These are phyloP conservation scores for Gallinago media DNA, from an alignment of 2,113 vertebrate genomes.

Conservation along the genomic window DNA sequence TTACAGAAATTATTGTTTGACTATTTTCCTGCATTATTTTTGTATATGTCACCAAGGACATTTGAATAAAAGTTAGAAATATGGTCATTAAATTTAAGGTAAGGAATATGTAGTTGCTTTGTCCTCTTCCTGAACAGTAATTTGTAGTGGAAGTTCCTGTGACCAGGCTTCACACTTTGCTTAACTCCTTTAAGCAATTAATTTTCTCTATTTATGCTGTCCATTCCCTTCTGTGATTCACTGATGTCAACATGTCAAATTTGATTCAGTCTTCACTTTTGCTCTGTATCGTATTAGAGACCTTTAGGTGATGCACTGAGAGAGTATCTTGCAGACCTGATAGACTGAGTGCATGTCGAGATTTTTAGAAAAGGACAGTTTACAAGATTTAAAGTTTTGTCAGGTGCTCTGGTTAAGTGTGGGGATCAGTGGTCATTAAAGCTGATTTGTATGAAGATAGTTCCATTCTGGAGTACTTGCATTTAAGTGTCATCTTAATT, in stretches of 20 bases:
- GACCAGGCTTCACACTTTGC: conserved; percentile 69
- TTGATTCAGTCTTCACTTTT: conserved; percentile 46
- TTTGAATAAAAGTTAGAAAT: neutral
- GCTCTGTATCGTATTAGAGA: conserved; percentile 52
- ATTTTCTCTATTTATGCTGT: conserved; percentile 51
- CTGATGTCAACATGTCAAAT: conserved; percentile 61
- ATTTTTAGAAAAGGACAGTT: conserved; percentile 27
- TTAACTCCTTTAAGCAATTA: conserved; percentile 71
- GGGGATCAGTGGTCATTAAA: neutral
- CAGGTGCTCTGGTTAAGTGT: neutral
- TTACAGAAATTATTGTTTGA: conserved; percentile 34
- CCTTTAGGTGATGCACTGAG: conserved; percentile 33
- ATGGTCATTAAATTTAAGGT: neutral
- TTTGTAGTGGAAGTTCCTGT: conserved; percentile 54
- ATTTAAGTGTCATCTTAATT: neutral
- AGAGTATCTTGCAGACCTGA: neutral
- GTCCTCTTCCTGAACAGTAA: conserved; percentile 64
- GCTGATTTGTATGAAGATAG: neutral
- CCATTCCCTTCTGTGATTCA: conserved; percentile 59
- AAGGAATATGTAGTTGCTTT: conserved; percentile 30
- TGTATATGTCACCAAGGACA: neutral
- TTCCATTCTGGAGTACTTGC: neutral
- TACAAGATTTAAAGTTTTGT: neutral
- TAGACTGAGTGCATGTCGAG: conserved; percentile 8
- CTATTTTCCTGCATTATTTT: neutral